phyloP scores from a whole-genome alignment of 2,888 invertebrate species.

The Pelosia muscerda region DNA sequence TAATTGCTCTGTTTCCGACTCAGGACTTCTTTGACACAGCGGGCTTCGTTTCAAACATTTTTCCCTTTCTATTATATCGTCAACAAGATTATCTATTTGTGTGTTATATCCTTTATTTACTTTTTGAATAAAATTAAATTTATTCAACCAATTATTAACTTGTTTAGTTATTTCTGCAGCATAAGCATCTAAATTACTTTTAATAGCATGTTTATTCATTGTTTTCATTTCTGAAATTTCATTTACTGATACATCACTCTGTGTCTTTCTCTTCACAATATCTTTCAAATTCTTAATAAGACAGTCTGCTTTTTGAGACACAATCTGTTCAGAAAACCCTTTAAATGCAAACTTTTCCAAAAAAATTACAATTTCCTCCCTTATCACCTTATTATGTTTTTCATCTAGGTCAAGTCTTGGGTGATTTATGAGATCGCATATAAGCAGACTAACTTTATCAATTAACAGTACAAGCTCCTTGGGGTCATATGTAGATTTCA shows the following conservation, averaged over 20 bases:
- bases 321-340: conserved; percentile 21
- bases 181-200: conserved; percentile 49
- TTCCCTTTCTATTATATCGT: conserved; percentile 70
- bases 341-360: conserved; percentile 28
- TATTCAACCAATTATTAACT: conserved; percentile 67
- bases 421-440: conserved; percentile 21
- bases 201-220: conserved; percentile 27
- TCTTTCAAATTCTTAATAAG: conserved; percentile 26
- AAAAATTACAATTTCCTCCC: conserved; percentile 28
- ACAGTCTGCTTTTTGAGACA: conserved; percentile 23
- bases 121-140: conserved; percentile 47
- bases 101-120: conserved; percentile 48
- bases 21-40: conserved; percentile 39
- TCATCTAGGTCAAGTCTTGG: conserved; percentile 8
- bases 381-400: conserved; percentile 15
- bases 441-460: conserved; percentile 28
- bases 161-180: conserved; percentile 57
- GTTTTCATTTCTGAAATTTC: conserved; percentile 15
- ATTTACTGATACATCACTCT: not conserved
- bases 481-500: conserved; percentile 17
- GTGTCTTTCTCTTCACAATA: not conserved
- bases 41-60: conserved; percentile 69
- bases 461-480: conserved; percentile 23
- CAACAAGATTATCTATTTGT: conserved; percentile 65
- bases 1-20: conserved; percentile 68